Base-by-base conservation (phyloP, 1,140 invertebrate species). In the Periplaneta americana region DNA sequence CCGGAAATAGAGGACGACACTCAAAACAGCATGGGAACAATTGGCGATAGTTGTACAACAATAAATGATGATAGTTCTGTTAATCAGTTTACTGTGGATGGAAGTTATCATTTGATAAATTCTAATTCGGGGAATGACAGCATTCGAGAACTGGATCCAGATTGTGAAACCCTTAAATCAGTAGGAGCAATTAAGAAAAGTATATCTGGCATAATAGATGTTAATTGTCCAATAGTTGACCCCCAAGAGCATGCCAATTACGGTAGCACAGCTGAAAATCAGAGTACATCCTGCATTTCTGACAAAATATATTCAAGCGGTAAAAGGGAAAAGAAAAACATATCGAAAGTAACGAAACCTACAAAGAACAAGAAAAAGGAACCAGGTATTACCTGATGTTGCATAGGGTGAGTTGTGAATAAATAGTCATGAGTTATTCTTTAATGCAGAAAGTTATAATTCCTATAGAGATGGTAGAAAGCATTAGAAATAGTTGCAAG, bases 351-450 rank as follows among this genome's bases (percentile, higher is more conserved):
- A n/a, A 66, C n/a, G 1, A 66, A 66, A 66, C 48, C 48, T 66
- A 28, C n/a, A 37, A 78, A 37, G 39, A 28, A 32, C 28, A 74
- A 80, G 31, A 74, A 80, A 35, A 35, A 48, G 32, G 34, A 80
- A 31, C 22, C 57, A 17, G 36, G 35, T 22, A 77, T 78, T 2
- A 81, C 81, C 31, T 81, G 81, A 81, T 81, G 81, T 48, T 81
- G 81, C 36, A 36, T 81, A 33, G 81, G 81, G 81, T 81, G 81
- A 81, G 81, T 57, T 75, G 81, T 78, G 77, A 78, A 39, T 37
- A 11, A 31, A 17, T 48, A 37, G 77, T 78, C 48, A n/a, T 78
- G 35, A 78, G 77, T 78, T 78, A 37, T 78, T 78, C 77, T 78
- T 36, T 78, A n/a, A 66, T 36, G 33, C 34, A 76, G 34, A 76